phyloP scores from a whole-genome alignment of 2,113 vertebrate genomes.

The Pseudorhombus dupliciocellatus region DNA sequence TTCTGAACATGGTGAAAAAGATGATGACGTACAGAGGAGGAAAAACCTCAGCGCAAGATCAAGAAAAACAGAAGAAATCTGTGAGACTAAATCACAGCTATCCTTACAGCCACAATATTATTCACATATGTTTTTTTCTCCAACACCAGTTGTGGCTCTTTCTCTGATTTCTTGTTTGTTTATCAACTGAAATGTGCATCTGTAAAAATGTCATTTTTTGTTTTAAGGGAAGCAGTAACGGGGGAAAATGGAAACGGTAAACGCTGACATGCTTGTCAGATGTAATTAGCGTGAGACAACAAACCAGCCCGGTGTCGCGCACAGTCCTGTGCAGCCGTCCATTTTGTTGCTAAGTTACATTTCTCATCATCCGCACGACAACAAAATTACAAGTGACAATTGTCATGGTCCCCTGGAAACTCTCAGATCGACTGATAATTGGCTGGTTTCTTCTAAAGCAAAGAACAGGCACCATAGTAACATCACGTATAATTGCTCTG shows the following conservation, averaged over 20 bases:
- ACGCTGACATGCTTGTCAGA: constrained; percentile 53
- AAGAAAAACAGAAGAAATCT: not conserved
- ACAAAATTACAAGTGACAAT: constrained; percentile 75
- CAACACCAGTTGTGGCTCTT: not conserved
- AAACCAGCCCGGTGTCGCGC: constrained; percentile 39
- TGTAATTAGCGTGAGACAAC: constrained; percentile 54
- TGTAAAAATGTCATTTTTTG: constrained; percentile 23
- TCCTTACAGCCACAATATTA: not conserved
- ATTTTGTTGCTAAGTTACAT: constrained; percentile 68
- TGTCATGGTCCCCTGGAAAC: constrained; percentile 66
- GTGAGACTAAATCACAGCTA: accelerated
- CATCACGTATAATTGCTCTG: constrained; percentile 65
- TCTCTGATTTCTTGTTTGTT: constrained; percentile 14
- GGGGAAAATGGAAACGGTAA: constrained; percentile 33
- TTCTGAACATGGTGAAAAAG: not conserved
- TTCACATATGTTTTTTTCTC: not conserved
- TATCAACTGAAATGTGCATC: constrained; percentile 13
- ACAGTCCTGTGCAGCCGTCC: constrained; percentile 42
- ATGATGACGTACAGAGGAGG: not conserved
- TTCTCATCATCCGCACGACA: constrained; percentile 55
- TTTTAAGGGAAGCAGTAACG: constrained; percentile 38
- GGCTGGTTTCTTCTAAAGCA: constrained; percentile 62
- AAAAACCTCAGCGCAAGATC: not conserved
- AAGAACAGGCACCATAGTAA: constrained; percentile 64
- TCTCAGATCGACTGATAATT: constrained; percentile 70